Evolutionary conservation across 2,113 vertebrate species (phyloP), one percentile per base, ranked within the genome.

Genomic region (Fulmarus glacialis): DNA sequence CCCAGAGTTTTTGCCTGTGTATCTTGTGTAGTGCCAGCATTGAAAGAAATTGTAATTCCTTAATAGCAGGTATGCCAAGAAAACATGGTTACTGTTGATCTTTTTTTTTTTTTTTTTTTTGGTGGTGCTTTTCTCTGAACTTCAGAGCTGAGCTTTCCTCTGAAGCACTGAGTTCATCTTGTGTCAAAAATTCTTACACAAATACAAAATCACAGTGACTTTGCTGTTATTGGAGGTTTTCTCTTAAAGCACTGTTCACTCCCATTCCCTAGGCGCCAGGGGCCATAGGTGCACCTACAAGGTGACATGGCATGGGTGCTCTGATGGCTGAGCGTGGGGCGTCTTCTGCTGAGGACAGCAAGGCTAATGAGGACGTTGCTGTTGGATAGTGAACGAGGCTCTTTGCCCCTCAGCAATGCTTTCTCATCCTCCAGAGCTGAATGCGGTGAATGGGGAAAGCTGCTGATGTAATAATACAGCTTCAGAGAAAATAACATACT

Each of bases 231-330:
- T 15, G 30, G 22, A 78, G 42, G 14, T 13, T 80, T 88, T 70
- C 16, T 72, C 27, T 91, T 59, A 29, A 27, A 63, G 29, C 55
- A 4, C 22, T 0, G 0, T 45, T 67, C 0, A 0, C 4, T 67
- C 18, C 24, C 6, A 2, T 29, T 52, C 36, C 64, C 5, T 11
- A 5, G 32, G 45, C 59, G 47, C 36, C 34, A 5, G 19, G 20
- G 9, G 22, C 14, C 11, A 0, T 3, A 11, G 38, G 20, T 23
- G 34, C 9, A 16, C 6, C 32, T 19, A 0, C 4, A 3, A 45
- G 66, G 66, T 30, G 48, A 14, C 6, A 1, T 7, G 14, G 24
- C 2, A 1, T 3, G 56, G 56, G 47, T 60, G 84, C 62, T 75
- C 34, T 8, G 26, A 3, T 43, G 63, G n/a, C 74, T 47, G 27